Evolutionary conservation across 1,140 invertebrate genomes (phyloP).

Genomic region (Drosophila pallidifrons): DNA sequence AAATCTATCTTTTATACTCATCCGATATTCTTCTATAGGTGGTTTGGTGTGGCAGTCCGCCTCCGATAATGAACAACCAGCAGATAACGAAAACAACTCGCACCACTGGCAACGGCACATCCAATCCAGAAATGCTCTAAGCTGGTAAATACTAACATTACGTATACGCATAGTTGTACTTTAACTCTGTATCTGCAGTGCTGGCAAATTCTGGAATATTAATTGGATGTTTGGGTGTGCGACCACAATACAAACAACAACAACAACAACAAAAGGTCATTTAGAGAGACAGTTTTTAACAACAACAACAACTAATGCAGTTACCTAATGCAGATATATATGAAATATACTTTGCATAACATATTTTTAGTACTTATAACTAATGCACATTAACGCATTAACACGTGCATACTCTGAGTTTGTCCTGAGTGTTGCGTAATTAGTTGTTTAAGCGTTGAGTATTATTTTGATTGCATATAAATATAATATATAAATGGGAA

Average conservation of each 20-base stretch:
- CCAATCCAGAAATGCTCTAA: constrained; percentile 84
- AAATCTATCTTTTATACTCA: background rate
- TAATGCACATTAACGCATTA: background rate
- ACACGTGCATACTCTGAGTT: background rate
- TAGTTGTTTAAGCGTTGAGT: constrained; percentile 15
- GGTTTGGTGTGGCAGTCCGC: constrained; percentile 81
- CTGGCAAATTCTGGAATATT: constrained; percentile 13
- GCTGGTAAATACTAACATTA: constrained; percentile 26
- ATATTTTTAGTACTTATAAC: constrained; percentile 17
- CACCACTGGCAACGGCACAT: constrained; percentile 82
- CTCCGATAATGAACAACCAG: constrained; percentile 70
- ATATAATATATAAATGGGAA: background rate
- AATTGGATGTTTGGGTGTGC: constrained; percentile 22
- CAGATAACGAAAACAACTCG: constrained; percentile 81
- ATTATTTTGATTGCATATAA: too few relatives aligned
- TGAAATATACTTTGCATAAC: background rate
- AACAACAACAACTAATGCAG: constrained; percentile 36
- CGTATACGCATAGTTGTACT: background rate
- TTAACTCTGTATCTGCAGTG: constrained; percentile 13
- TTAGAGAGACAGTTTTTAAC: constrained; percentile 37
- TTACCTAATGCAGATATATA: constrained; percentile 26
- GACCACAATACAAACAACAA: constrained; percentile 16
- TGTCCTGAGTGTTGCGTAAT: constrained; percentile 4
- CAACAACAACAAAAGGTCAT: constrained; percentile 8
- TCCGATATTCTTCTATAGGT: constrained; percentile 42